phyloP scores from a whole-genome alignment of 1,140 invertebrate species.

The Gryon sp. region DNA sequence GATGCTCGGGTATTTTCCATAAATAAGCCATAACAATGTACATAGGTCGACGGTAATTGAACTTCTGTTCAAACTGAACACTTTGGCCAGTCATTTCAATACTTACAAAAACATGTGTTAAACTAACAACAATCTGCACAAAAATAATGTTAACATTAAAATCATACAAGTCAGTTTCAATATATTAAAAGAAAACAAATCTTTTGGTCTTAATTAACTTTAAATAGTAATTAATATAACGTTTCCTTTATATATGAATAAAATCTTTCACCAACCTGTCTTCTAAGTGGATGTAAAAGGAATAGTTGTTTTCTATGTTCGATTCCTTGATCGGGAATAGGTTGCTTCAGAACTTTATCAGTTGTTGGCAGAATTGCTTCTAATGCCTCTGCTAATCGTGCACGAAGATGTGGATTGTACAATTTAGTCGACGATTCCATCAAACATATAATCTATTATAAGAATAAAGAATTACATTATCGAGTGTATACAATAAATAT shows the following conservation, averaged over 20 bases:
- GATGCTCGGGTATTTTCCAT: slow-evolving; percentile 90
- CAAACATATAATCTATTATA: slow-evolving; percentile 72
- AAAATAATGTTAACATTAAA: slow-evolving; percentile 38
- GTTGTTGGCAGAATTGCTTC: slow-evolving; percentile 88
- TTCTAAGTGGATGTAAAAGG: slow-evolving; percentile 85
- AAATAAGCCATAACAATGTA: slow-evolving; percentile 95
- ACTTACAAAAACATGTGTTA: slow-evolving; percentile 95
- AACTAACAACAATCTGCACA: slow-evolving; percentile 84
- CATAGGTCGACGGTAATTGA: slow-evolving; percentile 97
- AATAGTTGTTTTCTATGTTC: slow-evolving; percentile 89
- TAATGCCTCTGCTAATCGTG: slow-evolving; percentile 92
- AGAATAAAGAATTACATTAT: too few relatives aligned
- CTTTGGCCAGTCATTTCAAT: slow-evolving; percentile 98
- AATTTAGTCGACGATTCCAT: slow-evolving; percentile 89
- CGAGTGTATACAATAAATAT: slow-evolving; percentile 4
- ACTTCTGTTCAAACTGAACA: slow-evolving; percentile 98
- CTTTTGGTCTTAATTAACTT: too few relatives aligned
- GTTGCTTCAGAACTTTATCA: slow-evolving; percentile 81
- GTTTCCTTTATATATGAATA: slow-evolving; percentile 8
- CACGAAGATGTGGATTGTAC: slow-evolving; percentile 95
- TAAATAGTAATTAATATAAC: too few relatives aligned
- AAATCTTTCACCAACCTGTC: slow-evolving; percentile 77
- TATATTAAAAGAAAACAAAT: slow-evolving; percentile 21
- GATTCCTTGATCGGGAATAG: slow-evolving; percentile 81
- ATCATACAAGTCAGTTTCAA: too few relatives aligned